These are phyloP conservation scores for Galago senegalensis DNA, from an alignment of 2,797 vertebrate genomes.

Conservation along the genomic window DNA sequence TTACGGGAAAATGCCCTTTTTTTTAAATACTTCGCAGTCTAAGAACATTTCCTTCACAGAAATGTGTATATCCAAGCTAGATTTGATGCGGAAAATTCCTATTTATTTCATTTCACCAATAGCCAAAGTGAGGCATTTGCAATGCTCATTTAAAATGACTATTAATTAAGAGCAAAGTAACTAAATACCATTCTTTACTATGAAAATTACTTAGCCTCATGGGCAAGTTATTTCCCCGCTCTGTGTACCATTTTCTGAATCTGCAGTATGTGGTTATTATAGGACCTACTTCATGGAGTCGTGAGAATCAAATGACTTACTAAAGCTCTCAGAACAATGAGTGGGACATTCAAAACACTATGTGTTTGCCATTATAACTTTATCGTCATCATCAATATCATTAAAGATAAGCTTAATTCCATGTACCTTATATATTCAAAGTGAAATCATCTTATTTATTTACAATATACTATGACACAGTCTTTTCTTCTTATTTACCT, in stretches of 20 bases:
- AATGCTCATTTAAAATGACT: neutral
- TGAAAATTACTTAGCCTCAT: neutral
- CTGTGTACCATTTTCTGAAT: neutral
- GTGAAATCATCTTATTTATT: neutral
- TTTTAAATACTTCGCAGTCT: neutral
- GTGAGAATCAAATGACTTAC: neutral
- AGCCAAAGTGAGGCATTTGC: slow-evolving; percentile 11
- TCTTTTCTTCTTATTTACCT: slow-evolving; percentile 34
- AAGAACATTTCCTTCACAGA: neutral
- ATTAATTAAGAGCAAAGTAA: neutral
- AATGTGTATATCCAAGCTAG: neutral
- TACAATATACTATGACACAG: neutral
- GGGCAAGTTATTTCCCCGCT: neutral
- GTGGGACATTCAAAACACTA: neutral
- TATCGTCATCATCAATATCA: neutral
- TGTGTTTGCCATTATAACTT: neutral
- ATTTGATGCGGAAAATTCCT: neutral
- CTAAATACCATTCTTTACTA: neutral
- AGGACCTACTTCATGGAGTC: neutral
- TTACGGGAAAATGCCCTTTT: neutral
- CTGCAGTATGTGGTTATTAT: neutral
- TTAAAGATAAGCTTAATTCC: slow-evolving; percentile 26
- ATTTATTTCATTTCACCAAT: neutral
- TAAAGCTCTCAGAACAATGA: neutral
- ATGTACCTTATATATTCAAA: neutral